These are phyloP conservation scores for Paracanthobrama guichenoti DNA, from an alignment of 2,113 vertebrate genomes.

Conservation along the genomic window DNA sequence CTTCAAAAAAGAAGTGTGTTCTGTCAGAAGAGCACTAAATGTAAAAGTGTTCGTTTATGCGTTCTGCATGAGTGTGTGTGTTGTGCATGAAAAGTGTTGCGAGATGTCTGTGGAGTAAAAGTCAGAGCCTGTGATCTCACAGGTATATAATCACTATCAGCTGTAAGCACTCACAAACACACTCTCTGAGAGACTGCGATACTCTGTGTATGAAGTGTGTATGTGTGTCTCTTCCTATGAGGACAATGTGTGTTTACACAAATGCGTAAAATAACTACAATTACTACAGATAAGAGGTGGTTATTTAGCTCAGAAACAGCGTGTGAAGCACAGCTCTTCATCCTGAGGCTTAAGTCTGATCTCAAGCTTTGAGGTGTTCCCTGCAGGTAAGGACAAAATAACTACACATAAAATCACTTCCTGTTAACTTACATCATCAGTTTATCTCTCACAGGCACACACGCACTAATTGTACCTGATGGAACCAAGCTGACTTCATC, in stretches of 20 bases:
- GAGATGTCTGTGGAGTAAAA: slow-evolving; percentile 74
- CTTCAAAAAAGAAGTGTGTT: slow-evolving; percentile 56
- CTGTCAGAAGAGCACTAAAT: slow-evolving; percentile 82
- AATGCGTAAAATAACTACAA: slow-evolving; percentile 49
- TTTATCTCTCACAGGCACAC: not conserved
- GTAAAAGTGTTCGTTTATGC: slow-evolving; percentile 41
- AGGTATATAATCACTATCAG: slow-evolving; percentile 63
- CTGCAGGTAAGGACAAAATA: slow-evolving; percentile 29
- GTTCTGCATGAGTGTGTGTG: slow-evolving; percentile 65
- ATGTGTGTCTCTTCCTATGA: slow-evolving; percentile 26
- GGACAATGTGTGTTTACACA: slow-evolving; percentile 38
- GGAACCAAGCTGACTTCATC: not conserved
- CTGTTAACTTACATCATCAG: not conserved
- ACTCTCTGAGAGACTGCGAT: not conserved
- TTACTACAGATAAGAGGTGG: slow-evolving; percentile 39
- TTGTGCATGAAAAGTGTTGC: slow-evolving; percentile 76
- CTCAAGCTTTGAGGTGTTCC: not conserved
- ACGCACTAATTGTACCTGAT: not conserved
- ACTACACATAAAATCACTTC: slow-evolving; percentile 22
- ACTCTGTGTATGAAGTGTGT: not conserved
- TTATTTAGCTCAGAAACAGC: slow-evolving; percentile 37
- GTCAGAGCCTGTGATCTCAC: slow-evolving; percentile 79
- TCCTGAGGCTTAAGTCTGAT: slow-evolving; percentile 19
- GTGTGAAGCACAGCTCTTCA: slow-evolving; percentile 2
- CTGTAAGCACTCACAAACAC: slow-evolving; percentile 1